A percentile compares a stretch with the other conserved stretches of the same genome.
Evolutionary conservation across 2,888 invertebrate species (phyloP).

Genomic region (Corbicula japonica): DNA sequence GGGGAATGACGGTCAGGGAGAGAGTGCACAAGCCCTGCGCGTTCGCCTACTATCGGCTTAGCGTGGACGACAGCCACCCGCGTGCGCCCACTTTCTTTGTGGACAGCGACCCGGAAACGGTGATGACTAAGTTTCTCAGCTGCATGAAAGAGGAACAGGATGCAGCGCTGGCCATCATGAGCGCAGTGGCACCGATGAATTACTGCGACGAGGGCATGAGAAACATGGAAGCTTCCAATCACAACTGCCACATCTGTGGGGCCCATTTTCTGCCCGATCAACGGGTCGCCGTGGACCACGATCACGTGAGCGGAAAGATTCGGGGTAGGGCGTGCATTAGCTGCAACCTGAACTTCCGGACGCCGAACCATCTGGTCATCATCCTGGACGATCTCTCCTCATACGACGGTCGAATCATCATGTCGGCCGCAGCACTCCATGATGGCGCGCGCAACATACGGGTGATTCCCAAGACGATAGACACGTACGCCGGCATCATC

Average conservation of each 20-base stretch:
- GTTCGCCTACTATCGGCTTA: constrained; percentile 11
- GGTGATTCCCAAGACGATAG: constrained; percentile 4
- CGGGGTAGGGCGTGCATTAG: no score
- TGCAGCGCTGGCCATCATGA: not conserved
- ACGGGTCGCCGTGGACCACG: constrained; percentile 4
- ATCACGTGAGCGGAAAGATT: not conserved
- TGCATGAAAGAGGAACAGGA: constrained; percentile 8
- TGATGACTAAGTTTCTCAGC: constrained; percentile 7
- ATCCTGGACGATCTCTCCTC: not conserved
- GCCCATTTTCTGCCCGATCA: constrained; percentile 10
- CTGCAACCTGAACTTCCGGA: not conserved
- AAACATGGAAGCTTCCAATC: constrained; percentile 22
- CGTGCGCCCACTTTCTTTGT: not conserved
- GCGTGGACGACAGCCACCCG: constrained; percentile 3
- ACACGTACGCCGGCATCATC: constrained; percentile 1
- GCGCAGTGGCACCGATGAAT: not conserved
- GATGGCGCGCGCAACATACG: constrained; percentile 2
- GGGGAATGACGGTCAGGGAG: constrained; percentile 6
- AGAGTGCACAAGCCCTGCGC: constrained; percentile 1
- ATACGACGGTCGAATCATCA: constrained; percentile 8
- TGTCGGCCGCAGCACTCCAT: constrained; percentile 4
- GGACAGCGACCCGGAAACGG: not conserved
- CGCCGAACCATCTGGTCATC: not conserved
- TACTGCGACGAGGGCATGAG: constrained; percentile 16
- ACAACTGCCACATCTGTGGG: not conserved